Evolutionary conservation across 2,113 vertebrate species (phyloP), one percentile per base, ranked within the genome.

Genomic region (Phoenicopterus ruber): DNA sequence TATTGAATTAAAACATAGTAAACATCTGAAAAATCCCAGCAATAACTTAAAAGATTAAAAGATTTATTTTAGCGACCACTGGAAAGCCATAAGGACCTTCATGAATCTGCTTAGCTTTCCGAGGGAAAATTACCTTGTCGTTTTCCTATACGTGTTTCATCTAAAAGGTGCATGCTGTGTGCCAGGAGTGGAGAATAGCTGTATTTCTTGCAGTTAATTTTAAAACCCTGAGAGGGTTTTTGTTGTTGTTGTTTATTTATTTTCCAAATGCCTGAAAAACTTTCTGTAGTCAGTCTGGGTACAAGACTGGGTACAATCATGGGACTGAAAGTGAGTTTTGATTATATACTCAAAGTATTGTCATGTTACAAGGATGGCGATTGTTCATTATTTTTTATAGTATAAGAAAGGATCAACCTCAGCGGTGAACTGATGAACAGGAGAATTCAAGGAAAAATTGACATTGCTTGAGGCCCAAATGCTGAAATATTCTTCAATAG

Each of bases 401-500:
- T 76, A 13, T n/a, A 70, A 76, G 61, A 94, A 89, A 92, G 38
- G 26, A 87, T 97, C 42, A 71, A 36, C 38, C 24, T 96, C n/a
- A 93, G 31, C 40, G 95, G 40, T 87, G 80, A 95, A 91, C 61
- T 86, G 61, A 87, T 70, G 86, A 96, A 91, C 70, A 95, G 86
- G 94, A 93, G 97, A 97, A 98, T 97, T 98, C 97, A 94, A 96
- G 93, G 86, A 97, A 97, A 72, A 96, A 86, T 9, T 98, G 96
- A 96, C 96, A 97, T 98, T 97, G 94, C 97, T 97, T 90, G 92
- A 98, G 95, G 97, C 88, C 69, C 97, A 97, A 97, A 93, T 92
- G 71, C 81, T 95, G 93, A 98, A 97, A 90, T 95, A 96, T 87
- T 97, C 88, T 97, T 97, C 50, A 44, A 76, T 42, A 97, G 93